Evolutionary conservation across 2,888 invertebrate genomes (phyloP).

Genomic region (Celastrina argiolus): DNA sequence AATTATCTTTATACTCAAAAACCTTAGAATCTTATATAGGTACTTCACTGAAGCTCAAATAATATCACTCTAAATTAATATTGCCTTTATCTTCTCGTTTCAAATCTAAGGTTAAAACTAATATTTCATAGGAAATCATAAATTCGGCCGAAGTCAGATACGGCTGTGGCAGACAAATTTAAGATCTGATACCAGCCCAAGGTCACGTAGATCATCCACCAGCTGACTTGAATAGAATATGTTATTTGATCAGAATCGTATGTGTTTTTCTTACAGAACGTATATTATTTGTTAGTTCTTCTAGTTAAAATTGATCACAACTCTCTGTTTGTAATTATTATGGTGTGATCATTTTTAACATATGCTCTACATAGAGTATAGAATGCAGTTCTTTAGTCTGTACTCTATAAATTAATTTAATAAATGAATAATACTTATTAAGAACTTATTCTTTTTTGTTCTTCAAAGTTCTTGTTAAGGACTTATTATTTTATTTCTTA

Average conservation of each 20-base stretch:
- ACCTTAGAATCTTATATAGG: not conserved
- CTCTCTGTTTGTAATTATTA: not conserved
- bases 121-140: slow-evolving; percentile 23
- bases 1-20: not conserved
- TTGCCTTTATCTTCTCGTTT: not conserved
- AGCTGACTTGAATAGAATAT: slow-evolving; percentile 27
- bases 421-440: too few species aligned
- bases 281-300: not conserved
- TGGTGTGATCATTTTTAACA: not conserved
- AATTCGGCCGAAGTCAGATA: slow-evolving; percentile 24
- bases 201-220: slow-evolving; percentile 42
- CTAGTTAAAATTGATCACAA: not conserved
- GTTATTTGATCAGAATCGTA: not conserved
- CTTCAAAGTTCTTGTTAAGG: too few species aligned
- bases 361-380: too few species aligned
- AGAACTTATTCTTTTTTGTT: too few species aligned
- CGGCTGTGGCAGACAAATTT: slow-evolving; percentile 53
- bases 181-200: slow-evolving; percentile 36
- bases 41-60: not conserved
- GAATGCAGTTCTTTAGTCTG: too few species aligned
- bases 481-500: too few species aligned
- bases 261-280: not conserved
- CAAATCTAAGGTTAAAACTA: slow-evolving; percentile 7
- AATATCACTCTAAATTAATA: not conserved
- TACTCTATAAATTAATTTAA: too few species aligned